Percentiles rank a stretch among this genome's conserved stretches.
Evolutionary conservation across 2,113 vertebrate species (phyloP).

Genomic region (Orientallactaga bullata): DNA sequence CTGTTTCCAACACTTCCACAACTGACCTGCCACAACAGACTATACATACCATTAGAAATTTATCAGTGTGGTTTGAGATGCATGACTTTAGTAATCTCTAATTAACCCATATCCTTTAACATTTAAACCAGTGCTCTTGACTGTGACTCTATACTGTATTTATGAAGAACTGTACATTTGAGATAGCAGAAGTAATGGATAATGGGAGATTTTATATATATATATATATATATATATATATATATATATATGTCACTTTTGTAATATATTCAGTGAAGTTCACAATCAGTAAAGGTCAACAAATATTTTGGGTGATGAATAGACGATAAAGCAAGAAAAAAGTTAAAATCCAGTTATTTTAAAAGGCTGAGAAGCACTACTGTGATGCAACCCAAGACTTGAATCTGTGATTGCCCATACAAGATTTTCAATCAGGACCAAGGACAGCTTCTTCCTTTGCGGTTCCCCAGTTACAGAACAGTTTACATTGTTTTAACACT

Average conservation of each 20-base stretch:
- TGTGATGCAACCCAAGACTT: neutral
- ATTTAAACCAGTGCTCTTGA: neutral
- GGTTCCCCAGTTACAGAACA: neutral
- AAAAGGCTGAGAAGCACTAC: conserved; percentile 17
- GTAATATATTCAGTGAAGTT: conserved; percentile 31
- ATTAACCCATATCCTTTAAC: neutral
- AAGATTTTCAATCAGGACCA: neutral
- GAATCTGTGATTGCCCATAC: neutral
- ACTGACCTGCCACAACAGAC: neutral
- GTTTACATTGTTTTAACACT: neutral
- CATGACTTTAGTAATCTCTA: neutral
- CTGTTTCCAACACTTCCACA: neutral
- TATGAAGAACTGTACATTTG: neutral
- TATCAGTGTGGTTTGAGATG: neutral
- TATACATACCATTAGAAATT: neutral
- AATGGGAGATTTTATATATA: neutral
- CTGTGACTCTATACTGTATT: neutral
- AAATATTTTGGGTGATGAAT: conserved; percentile 7
- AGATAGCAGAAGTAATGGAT: neutral
- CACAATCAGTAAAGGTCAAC: conserved; percentile 11
- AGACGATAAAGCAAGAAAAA: conserved; percentile 30
- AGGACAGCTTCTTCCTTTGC: neutral
- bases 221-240: too few species aligned
- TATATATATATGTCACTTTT: conserved; percentile 7
- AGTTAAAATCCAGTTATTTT: neutral